Conservation (phyloP, 2,888 invertebrate genomes). For the Malthinus seriepunctatus region DNA sequence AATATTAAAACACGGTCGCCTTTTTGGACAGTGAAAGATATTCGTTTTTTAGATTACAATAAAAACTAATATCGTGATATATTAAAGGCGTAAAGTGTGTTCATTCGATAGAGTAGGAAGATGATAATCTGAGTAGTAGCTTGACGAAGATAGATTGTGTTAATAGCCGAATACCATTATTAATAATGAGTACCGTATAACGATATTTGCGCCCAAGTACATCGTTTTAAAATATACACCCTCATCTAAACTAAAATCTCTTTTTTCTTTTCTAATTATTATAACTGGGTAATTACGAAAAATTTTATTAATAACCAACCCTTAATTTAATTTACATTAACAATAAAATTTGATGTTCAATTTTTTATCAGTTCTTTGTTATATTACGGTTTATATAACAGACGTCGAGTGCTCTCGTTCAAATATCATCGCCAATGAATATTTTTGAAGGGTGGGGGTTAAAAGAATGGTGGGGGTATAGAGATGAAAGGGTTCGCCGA, state of each 20-base stretch:
- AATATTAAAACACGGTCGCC: not conserved
- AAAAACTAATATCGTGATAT: slow-evolving; percentile 34
- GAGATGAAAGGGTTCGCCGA: slow-evolving; percentile 40
- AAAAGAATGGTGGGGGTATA: slow-evolving; percentile 24
- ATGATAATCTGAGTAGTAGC: slow-evolving; percentile 8
- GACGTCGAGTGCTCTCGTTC: slow-evolving; percentile 25
- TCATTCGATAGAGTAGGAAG: slow-evolving; percentile 12
- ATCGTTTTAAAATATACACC: slow-evolving; percentile 34
- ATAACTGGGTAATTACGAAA: no score
- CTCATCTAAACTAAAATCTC: no score
- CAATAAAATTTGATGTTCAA: not conserved
- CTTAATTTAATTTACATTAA: no score
- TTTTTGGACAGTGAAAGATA: slow-evolving; percentile 25
- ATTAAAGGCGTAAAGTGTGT: slow-evolving; percentile 25
- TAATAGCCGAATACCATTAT: slow-evolving; percentile 43
- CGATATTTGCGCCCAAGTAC: slow-evolving; percentile 38
- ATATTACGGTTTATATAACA: slow-evolving; percentile 10
- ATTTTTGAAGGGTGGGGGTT: slow-evolving; percentile 17
- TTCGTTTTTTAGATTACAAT: slow-evolving; percentile 21
- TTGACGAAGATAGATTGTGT: slow-evolving; percentile 28
- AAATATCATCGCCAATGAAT: slow-evolving; percentile 27
- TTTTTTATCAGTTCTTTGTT: slow-evolving; percentile 5
- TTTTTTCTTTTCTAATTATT: no score
- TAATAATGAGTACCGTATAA: slow-evolving; percentile 40
- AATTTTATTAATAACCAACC: no score